Evolutionary conservation across 2,113 vertebrate genomes (phyloP).

Genomic region (Scolopax mira): DNA sequence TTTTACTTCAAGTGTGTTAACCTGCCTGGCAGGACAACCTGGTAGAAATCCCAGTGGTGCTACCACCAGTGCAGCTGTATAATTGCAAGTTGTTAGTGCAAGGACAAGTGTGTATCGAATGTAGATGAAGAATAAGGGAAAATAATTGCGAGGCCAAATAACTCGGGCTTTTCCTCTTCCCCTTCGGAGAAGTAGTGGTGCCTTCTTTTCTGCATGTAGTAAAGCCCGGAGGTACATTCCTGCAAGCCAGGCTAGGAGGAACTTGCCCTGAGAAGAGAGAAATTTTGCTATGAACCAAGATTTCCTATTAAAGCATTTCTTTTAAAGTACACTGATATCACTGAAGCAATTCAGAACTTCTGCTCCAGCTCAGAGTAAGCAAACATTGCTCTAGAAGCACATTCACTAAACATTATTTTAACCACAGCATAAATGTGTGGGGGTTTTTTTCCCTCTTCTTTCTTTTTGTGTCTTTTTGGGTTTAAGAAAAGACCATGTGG

Average conservation of each 20-base stretch:
- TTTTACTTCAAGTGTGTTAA: neutral
- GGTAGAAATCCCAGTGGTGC: neutral
- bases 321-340: neutral
- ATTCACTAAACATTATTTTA: neutral
- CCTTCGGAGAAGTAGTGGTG: neutral
- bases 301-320: neutral
- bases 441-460: neutral
- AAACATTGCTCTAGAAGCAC: neutral
- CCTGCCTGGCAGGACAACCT: neutral
- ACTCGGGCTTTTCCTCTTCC: neutral
- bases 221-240: neutral
- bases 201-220: neutral
- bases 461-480: neutral
- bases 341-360: neutral
- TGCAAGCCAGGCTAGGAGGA: neutral
- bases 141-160: neutral
- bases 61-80: neutral
- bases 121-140: neutral
- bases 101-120: neutral
- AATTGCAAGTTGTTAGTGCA: neutral
- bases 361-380: neutral
- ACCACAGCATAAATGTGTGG: neutral
- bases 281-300: neutral
- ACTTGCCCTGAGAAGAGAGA: neutral
- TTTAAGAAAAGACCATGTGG: neutral